Conservation (phyloP, 1,140 invertebrate species). For the Pemphigus obesinymphae region DNA sequence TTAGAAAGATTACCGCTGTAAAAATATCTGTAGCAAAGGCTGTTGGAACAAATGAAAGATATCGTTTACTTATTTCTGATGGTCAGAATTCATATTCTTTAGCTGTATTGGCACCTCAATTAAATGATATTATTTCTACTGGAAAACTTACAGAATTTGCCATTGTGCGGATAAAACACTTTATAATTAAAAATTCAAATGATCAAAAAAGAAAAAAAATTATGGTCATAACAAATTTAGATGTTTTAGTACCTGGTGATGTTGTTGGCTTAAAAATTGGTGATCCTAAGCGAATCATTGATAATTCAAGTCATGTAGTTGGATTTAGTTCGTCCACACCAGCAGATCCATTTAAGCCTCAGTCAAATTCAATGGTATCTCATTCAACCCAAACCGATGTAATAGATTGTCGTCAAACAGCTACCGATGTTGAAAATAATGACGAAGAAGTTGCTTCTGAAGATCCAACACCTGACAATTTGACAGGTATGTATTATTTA, state of each 20-base stretch:
- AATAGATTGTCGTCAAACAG: neutral
- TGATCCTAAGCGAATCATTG: constrained; percentile 56
- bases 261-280: constrained; percentile 74
- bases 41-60: constrained; percentile 70
- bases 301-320: neutral
- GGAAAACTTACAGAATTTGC: constrained; percentile 68
- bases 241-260: constrained; percentile 64
- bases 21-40: too few relatives aligned
- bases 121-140: constrained; percentile 67
- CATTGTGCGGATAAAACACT: constrained; percentile 71
- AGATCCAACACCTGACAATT: too few relatives aligned
- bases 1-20: constrained; percentile 59
- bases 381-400: neutral
- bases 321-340: neutral
- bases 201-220: constrained; percentile 62
- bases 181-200: constrained; percentile 65
- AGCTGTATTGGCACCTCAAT: constrained; percentile 86
- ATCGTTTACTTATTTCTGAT: constrained; percentile 79
- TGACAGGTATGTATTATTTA: too few relatives aligned
- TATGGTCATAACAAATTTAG: constrained; percentile 74
- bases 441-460: too few relatives aligned
- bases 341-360: neutral
- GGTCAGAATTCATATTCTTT: constrained; percentile 70
- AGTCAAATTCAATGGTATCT: too few relatives aligned
- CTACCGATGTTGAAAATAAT: constrained; percentile 52